Conservation (phyloP, 2,797 vertebrate genomes). For the Alca torda region DNA sequence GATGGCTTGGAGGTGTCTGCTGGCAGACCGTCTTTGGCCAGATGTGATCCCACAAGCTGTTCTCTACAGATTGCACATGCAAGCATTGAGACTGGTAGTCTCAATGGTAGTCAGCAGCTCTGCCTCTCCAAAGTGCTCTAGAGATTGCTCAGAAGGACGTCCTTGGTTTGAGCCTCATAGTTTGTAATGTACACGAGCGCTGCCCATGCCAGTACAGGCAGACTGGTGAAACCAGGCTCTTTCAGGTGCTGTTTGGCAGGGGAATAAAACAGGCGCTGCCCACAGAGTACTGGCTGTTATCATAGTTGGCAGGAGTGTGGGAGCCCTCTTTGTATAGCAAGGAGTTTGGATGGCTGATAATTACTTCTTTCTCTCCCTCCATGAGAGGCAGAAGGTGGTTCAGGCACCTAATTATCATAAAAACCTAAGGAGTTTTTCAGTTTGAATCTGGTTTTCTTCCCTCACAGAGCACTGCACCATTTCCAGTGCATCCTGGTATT, state of each 20-base stretch:
- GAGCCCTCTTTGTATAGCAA: conserved; percentile 9
- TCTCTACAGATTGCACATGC: no score
- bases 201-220: background rate
- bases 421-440: background rate
- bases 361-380: conserved; percentile 21
- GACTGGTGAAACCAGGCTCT: background rate
- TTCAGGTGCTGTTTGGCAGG: background rate
- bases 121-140: background rate
- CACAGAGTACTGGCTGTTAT: conserved; percentile 11
- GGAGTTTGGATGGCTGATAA: conserved; percentile 37
- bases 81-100: background rate
- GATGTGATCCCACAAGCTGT: background rate
- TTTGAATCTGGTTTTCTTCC: background rate
- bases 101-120: background rate
- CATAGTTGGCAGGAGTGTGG: conserved; percentile 33
- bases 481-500: background rate
- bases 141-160: background rate
- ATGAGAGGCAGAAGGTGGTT: conserved; percentile 6
- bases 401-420: conserved; percentile 8
- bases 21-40: background rate
- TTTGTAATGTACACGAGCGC: background rate
- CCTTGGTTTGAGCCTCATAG: background rate
- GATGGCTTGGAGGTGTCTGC: background rate
- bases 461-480: background rate
- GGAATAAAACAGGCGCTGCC: background rate